Conservation (phyloP, 2,888 invertebrate species). For the Eristalis intricaria region DNA sequence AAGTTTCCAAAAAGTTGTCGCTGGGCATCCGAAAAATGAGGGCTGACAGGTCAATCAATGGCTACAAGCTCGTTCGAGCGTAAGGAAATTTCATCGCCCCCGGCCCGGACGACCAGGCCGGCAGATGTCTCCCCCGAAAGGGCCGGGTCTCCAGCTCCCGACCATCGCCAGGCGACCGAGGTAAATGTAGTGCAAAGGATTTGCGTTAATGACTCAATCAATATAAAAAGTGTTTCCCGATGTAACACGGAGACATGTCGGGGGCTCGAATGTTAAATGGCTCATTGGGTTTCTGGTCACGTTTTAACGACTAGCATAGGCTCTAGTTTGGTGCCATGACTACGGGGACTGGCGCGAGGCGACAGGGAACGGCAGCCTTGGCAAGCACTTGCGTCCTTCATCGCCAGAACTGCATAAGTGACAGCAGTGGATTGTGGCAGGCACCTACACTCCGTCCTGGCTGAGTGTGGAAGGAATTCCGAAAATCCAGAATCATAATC, state of each 20-base stretch:
- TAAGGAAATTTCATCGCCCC: constrained; percentile 27
- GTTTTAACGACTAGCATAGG: constrained; percentile 57
- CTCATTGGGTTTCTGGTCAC: constrained; percentile 68
- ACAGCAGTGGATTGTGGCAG: constrained; percentile 14
- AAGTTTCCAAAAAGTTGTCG: constrained; percentile 53
- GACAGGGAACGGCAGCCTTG: neutral
- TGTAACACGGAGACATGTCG: constrained; percentile 52
- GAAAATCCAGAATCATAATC: constrained; percentile 54
- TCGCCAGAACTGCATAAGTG: constrained; percentile 21
- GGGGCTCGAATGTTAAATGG: constrained; percentile 62
- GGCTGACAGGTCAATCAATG: constrained; percentile 61
- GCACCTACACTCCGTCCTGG: neutral
- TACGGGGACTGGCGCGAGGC: neutral
- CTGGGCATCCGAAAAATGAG: constrained; percentile 43
- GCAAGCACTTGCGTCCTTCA: constrained; percentile 9
- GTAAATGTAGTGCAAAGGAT: constrained; percentile 71
- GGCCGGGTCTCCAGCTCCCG: neutral
- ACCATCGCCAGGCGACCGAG: constrained; percentile 35
- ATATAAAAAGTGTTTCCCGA: constrained; percentile 65
- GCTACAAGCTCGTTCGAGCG: constrained; percentile 35
- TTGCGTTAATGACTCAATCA: constrained; percentile 72
- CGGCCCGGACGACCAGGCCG: neutral
- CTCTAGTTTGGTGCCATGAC: constrained; percentile 21
- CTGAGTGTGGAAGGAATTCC: constrained; percentile 33
- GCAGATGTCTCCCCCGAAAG: constrained; percentile 50